Conservation (phyloP, 2,888 invertebrate species). For the Heteropelma amictum region DNA sequence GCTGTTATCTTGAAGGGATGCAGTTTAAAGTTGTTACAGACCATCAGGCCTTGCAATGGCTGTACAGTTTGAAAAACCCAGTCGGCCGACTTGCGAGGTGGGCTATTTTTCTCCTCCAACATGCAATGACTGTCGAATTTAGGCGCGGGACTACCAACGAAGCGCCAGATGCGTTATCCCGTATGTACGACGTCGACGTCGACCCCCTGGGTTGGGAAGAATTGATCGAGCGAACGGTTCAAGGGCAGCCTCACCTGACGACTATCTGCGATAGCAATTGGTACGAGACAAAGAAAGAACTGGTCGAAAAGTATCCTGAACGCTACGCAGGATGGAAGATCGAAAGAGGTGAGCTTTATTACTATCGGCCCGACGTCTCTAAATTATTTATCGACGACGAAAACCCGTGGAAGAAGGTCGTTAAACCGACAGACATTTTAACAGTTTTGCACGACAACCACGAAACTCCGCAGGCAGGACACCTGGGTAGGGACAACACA, state of each 20-base stretch:
- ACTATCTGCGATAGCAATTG: not conserved
- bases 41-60: conserved; percentile 53
- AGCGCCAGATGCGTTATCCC: conserved; percentile 38
- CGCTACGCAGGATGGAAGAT: conserved; percentile 43
- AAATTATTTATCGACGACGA: conserved; percentile 1
- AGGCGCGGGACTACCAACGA: conserved; percentile 31
- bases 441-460: conserved; percentile 13
- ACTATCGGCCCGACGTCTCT: conserved; percentile 18
- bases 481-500: conserved; percentile 46
- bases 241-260: not conserved
- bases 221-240: not conserved
- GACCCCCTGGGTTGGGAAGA: conserved; percentile 35
- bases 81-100: conserved; percentile 50
- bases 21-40: conserved; percentile 44
- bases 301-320: conserved; percentile 1
- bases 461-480: conserved; percentile 21
- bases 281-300: conserved; percentile 1
- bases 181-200: conserved; percentile 26
- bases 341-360: conserved; percentile 29
- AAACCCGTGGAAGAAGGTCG: conserved; percentile 12
- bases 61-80: conserved; percentile 37
- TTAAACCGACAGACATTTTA: conserved; percentile 2
- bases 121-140: conserved; percentile 23
- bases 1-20: conserved; percentile 17
- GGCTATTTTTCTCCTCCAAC: conserved; percentile 37